phyloP scores from a whole-genome alignment of 2,797 vertebrate species.

The Chaenodraco wilsoni region DNA sequence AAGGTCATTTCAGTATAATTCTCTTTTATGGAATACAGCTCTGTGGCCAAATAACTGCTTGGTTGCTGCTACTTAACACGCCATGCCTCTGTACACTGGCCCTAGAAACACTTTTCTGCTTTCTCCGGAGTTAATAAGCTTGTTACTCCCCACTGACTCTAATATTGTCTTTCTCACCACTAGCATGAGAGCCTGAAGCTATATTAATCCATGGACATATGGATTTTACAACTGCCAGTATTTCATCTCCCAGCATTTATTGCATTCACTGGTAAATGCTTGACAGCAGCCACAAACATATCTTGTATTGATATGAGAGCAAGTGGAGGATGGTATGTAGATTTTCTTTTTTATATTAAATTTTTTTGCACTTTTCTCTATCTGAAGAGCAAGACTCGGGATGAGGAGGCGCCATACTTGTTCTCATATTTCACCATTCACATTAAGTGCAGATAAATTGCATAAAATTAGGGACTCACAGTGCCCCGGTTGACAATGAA shows the following conservation, averaged over 20 bases:
- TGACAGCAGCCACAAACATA: constrained; percentile 39
- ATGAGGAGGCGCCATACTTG: neutral
- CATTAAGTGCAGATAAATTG: constrained; percentile 71
- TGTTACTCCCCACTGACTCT: constrained; percentile 77
- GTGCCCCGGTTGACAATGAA: constrained; percentile 76
- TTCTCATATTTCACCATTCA: constrained; percentile 47
- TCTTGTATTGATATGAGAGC: constrained; percentile 46
- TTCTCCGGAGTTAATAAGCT: constrained; percentile 75
- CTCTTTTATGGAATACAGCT: constrained; percentile 47
- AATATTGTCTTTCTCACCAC: constrained; percentile 76
- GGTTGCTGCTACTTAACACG: constrained; percentile 53
- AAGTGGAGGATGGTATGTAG: constrained; percentile 31
- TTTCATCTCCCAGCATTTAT: constrained; percentile 73
- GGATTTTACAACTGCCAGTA: constrained; percentile 75
- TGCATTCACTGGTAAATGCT: constrained; percentile 58
- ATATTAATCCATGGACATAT: constrained; percentile 73
- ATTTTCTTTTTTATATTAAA: constrained; percentile 18
- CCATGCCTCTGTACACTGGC: constrained; percentile 49
- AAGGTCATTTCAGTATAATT: constrained; percentile 41
- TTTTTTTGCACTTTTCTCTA: neutral
- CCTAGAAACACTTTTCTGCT: constrained; percentile 52
- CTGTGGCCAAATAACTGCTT: constrained; percentile 51
- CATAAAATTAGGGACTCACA: constrained; percentile 69
- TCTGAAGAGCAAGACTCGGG: neutral
- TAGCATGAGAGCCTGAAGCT: constrained; percentile 61